Evolutionary conservation across 1,140 invertebrate genomes (phyloP).

Genomic region (Hyphantria cunea): DNA sequence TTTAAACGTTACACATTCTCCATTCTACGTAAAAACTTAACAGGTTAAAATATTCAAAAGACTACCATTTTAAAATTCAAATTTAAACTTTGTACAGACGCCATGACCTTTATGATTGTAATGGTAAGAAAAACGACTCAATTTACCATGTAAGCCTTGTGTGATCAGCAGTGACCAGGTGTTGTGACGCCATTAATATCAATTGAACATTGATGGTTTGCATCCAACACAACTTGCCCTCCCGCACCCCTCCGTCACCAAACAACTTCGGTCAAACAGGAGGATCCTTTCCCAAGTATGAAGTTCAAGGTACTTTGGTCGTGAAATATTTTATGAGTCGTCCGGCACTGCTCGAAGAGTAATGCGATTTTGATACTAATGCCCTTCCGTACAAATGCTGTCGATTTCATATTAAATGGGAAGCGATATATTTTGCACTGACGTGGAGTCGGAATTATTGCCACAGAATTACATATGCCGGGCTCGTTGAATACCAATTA

Average conservation of each 20-base stretch:
- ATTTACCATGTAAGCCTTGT: conserved; percentile 51
- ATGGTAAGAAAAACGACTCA: conserved; percentile 10
- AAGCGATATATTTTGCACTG: conserved; percentile 15
- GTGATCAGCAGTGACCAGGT: conserved; percentile 64
- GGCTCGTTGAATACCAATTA: too few species aligned
- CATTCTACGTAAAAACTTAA: too few species aligned
- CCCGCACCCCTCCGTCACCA: conserved; percentile 35
- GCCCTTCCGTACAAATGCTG: conserved; percentile 47
- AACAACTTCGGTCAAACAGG: conserved; percentile 28
- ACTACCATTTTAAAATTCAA: too few species aligned
- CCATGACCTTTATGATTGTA: too few species aligned
- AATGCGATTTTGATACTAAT: conserved; percentile 70
- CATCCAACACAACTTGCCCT: conserved; percentile 50
- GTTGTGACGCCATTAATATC: conserved; percentile 74
- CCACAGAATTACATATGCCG: conserved; percentile 6
- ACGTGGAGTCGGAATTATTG: conserved; percentile 15
- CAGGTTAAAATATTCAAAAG: too few species aligned
- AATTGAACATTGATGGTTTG: conserved; percentile 72
- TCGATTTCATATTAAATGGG: conserved; percentile 24
- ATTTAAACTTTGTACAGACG: too few species aligned
- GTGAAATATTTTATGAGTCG: conserved; percentile 72
- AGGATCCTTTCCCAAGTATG: conserved; percentile 25
- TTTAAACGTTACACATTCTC: too few species aligned
- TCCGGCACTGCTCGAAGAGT: conserved; percentile 62
- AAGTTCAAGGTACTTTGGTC: conserved; percentile 47